Percentiles rank a stretch among this genome's conserved stretches.
Conservation (phyloP, 2,888 invertebrate genomes). For the Erynnis tages region DNA sequence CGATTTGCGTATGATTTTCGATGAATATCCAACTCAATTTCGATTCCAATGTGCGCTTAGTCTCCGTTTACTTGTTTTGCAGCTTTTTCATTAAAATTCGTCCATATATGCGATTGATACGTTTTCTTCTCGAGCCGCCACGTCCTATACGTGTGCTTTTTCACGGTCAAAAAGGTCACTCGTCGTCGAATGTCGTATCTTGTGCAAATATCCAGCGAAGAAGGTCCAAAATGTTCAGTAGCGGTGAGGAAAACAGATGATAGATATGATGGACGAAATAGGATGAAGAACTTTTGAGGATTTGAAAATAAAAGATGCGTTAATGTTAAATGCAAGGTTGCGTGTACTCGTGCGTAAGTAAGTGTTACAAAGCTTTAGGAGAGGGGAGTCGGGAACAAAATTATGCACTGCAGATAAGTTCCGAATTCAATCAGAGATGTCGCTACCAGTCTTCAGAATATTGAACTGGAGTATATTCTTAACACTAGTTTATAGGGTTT, state of each 20-base stretch:
- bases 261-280: neutral
- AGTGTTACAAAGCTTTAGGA: no score
- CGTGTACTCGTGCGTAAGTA: neutral
- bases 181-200: no score
- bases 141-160: neutral
- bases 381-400: no score
- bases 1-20: slow-evolving; percentile 5
- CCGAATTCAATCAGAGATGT: no score
- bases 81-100: neutral
- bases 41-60: slow-evolving; percentile 10
- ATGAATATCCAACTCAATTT: neutral
- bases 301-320: neutral
- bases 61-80: slow-evolving; percentile 6
- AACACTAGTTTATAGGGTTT: no score
- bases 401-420: no score
- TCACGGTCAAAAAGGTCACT: neutral
- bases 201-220: neutral
- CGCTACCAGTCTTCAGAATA: no score
- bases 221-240: slow-evolving; percentile 2
- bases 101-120: neutral
- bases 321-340: neutral
- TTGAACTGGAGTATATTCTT: no score
- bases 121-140: slow-evolving; percentile 1
- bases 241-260: slow-evolving; percentile 1
- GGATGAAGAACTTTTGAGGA: neutral